These are phyloP conservation scores for western clawed frog (Xenopus tropicalis) DNA, from an alignment of 2,113 vertebrate genomes.

Conservation along the genomic window DNA sequence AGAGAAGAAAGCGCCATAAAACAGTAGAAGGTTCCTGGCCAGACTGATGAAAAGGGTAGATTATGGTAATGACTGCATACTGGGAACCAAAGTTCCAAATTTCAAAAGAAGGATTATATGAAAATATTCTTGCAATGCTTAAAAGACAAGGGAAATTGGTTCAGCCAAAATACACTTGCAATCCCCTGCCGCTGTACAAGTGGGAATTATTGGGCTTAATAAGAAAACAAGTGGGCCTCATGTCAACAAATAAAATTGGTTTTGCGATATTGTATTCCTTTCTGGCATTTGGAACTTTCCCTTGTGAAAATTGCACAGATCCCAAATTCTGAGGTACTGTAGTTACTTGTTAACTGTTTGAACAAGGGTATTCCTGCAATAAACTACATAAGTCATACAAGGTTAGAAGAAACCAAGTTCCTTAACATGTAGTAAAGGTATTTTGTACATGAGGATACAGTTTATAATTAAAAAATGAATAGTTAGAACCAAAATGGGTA, in stretches of 20 bases:
- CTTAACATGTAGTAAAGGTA: no score
- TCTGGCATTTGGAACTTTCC: background rate
- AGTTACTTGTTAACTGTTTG: no score
- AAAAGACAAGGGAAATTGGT: background rate
- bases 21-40: constrained; percentile 2
- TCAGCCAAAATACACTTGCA: background rate
- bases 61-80: constrained; percentile 1
- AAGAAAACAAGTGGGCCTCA: background rate
- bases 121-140: background rate
- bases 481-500: no score
- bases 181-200: background rate
- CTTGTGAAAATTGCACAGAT: background rate
- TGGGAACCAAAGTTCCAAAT: background rate
- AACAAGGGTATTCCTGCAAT: no score
- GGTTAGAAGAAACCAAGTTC: no score
- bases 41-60: constrained; percentile 2
- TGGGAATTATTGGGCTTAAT: background rate
- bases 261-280: background rate
- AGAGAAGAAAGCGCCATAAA: background rate
- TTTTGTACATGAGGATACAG: no score
- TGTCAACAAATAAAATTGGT: background rate
- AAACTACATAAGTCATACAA: no score
- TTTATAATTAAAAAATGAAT: no score
- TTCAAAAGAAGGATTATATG: constrained; percentile 6
- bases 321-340: no score